phyloP scores from a whole-genome alignment of 2,797 vertebrate species.

The Notolabrus celidotus region DNA sequence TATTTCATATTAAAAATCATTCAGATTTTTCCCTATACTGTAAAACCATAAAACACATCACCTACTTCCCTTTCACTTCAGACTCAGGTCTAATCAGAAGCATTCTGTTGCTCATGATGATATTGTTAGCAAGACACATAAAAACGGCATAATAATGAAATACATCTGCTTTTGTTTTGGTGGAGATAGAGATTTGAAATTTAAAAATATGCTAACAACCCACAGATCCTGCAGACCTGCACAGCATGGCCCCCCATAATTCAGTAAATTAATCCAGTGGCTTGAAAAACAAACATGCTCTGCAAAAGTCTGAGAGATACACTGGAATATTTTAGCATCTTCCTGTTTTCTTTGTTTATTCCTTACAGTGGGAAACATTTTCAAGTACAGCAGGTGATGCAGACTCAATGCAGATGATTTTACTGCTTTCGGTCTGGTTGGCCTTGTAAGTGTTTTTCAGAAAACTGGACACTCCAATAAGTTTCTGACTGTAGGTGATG shows the following conservation, averaged over 20 bases:
- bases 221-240: conserved; percentile 4
- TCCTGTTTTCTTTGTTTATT: too few relatives aligned
- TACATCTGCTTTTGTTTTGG: conserved; percentile 22
- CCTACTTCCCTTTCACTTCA: not conserved
- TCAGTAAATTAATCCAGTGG: conserved; percentile 15
- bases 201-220: conserved; percentile 25
- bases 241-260: conserved; percentile 17
- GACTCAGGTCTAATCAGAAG: conserved; percentile 20
- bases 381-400: not conserved
- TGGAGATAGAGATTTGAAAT: conserved; percentile 13
- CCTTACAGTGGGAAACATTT: too few relatives aligned
- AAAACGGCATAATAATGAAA: conserved; percentile 7
- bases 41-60: conserved; percentile 5
- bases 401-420: not conserved
- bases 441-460: not conserved
- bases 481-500: not conserved
- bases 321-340: too few relatives aligned
- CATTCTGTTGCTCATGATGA: conserved; percentile 10
- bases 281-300: conserved; percentile 11
- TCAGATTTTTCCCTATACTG: not conserved
- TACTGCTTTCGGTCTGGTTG: not conserved
- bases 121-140: not conserved
- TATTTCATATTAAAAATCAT: too few relatives aligned
- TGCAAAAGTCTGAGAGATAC: not conserved
- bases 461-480: not conserved